Conservation (phyloP, 2,888 invertebrate species). For the Drosophila pullipes region DNA sequence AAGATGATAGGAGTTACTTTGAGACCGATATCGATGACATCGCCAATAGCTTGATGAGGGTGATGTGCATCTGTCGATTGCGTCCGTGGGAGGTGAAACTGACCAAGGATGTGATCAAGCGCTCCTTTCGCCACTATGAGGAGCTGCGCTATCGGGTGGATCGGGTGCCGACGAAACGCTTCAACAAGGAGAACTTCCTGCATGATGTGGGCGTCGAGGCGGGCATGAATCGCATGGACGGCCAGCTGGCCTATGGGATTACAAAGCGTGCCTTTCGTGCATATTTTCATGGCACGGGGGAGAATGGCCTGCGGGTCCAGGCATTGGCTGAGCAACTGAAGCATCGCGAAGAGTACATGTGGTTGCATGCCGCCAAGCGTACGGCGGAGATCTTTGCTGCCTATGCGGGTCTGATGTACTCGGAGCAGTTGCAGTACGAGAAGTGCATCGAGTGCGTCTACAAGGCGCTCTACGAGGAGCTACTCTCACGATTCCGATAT, state of each 20-base stretch:
- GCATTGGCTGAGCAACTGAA: slow-evolving; percentile 37
- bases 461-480: slow-evolving; percentile 55
- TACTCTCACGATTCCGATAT: slow-evolving; percentile 53
- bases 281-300: slow-evolving; percentile 74
- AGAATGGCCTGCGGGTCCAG: slow-evolving; percentile 54
- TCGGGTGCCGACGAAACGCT: slow-evolving; percentile 63
- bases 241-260: slow-evolving; percentile 78
- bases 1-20: not conserved
- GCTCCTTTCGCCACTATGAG: slow-evolving; percentile 75
- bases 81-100: slow-evolving; percentile 64
- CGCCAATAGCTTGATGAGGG: slow-evolving; percentile 55
- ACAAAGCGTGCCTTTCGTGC: slow-evolving; percentile 82
- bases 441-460: slow-evolving; percentile 72
- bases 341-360: slow-evolving; percentile 72
- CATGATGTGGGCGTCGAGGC: slow-evolving; percentile 73
- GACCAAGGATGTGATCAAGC: slow-evolving; percentile 48
- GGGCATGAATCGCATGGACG: slow-evolving; percentile 76
- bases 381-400: slow-evolving; percentile 74
- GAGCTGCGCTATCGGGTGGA: slow-evolving; percentile 69
- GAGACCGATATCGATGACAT: slow-evolving; percentile 60
- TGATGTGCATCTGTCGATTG: slow-evolving; percentile 79
- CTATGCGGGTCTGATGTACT: slow-evolving; percentile 70
- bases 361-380: slow-evolving; percentile 79
- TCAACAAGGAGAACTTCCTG: slow-evolving; percentile 76
- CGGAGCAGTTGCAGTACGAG: slow-evolving; percentile 66